A percentile compares a stretch with the other conserved stretches of the same genome.
Conservation (phyloP, 2,888 invertebrate genomes). For the Cataglyphis rosenhaueri region DNA sequence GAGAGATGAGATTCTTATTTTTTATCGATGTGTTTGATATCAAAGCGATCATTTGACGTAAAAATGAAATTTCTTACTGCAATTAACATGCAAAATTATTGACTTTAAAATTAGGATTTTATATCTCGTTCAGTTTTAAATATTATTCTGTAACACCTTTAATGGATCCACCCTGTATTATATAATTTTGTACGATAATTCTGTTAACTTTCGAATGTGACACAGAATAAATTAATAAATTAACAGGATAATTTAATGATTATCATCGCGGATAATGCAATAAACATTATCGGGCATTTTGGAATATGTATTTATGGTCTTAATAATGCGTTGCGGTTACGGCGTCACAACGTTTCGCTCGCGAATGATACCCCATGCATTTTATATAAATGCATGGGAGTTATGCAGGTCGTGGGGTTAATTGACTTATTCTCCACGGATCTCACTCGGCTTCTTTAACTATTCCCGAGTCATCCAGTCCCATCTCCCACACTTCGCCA, state of each 20-base stretch:
- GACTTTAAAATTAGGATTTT: no score
- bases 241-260: background rate
- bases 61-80: no score
- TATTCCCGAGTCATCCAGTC: conserved; percentile 60
- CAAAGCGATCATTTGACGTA: no score
- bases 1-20: no score
- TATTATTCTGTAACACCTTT: no score
- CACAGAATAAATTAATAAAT: background rate
- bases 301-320: background rate
- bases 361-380: background rate
- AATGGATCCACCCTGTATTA: no score
- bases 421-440: conserved; percentile 24
- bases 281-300: background rate
- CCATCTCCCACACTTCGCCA: conserved; percentile 53
- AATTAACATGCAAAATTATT: no score
- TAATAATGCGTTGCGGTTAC: background rate
- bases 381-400: background rate
- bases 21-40: no score
- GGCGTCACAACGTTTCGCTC: background rate
- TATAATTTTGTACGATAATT: conserved; percentile 7
- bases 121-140: no score
- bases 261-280: background rate
- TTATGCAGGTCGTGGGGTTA: conserved; percentile 1
- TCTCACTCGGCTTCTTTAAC: conserved; percentile 46
- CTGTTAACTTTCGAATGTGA: background rate